These are phyloP conservation scores for Cochlearius cochlearius DNA, from an alignment of 2,113 vertebrate species.

Conservation along the genomic window DNA sequence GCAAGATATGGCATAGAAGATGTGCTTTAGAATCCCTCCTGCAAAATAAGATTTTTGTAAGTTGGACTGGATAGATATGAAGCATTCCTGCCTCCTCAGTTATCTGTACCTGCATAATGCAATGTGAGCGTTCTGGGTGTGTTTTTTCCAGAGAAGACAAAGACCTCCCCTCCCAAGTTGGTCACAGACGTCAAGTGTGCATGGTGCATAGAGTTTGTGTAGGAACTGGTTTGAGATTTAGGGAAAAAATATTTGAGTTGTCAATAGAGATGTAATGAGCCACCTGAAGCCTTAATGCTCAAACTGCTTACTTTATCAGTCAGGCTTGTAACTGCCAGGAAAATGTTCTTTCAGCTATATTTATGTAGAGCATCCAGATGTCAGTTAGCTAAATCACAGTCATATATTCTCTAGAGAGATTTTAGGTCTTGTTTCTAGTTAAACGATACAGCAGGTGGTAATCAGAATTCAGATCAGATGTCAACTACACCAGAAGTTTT, in stretches of 20 bases:
- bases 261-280: conserved; percentile 51
- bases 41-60: background rate
- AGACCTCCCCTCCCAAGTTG: background rate
- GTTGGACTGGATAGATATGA: background rate
- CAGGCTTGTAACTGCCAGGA: conserved; percentile 35
- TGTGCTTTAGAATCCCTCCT: background rate
- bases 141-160: background rate
- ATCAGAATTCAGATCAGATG: conserved; percentile 48
- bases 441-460: conserved; percentile 42
- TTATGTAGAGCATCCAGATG: conserved; percentile 62
- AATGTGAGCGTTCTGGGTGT: background rate
- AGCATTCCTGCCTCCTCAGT: background rate
- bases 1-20: background rate
- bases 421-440: conserved; percentile 45
- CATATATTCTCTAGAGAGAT: conserved; percentile 10
- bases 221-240: background rate
- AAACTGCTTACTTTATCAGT: conserved; percentile 34
- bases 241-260: conserved; percentile 2
- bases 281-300: conserved; percentile 53
- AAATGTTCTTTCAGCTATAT: conserved; percentile 54
- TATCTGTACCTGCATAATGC: background rate
- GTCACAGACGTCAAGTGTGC: background rate
- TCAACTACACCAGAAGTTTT: conserved; percentile 14
- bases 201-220: background rate
- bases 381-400: conserved; percentile 42